Percentiles rank a stretch among this genome's conserved stretches.
Evolutionary conservation across 2,888 invertebrate species (phyloP).

Genomic region (Himalopsyche japonica): DNA sequence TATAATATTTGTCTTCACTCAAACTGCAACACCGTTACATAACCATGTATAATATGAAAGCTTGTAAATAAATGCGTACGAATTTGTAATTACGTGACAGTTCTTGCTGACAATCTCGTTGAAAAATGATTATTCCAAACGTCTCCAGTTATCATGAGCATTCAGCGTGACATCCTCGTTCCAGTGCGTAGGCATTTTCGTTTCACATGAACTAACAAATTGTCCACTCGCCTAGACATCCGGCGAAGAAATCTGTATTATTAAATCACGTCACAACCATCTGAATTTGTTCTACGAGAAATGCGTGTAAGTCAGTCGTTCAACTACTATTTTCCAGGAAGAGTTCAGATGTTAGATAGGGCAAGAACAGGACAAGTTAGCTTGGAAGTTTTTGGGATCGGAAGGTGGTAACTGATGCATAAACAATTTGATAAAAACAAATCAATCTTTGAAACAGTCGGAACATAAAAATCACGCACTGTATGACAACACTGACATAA

Average conservation of each 20-base stretch:
- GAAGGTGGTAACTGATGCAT: no score
- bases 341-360: no score
- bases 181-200: not conserved
- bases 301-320: no score
- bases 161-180: not conserved
- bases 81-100: not conserved
- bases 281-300: not conserved
- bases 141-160: not conserved
- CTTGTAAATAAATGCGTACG: not conserved
- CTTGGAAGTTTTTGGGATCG: not conserved
- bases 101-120: not conserved
- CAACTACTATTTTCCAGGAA: no score
- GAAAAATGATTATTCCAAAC: not conserved
- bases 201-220: not conserved
- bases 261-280: not conserved
- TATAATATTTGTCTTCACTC: no score
- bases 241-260: not conserved
- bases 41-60: not conserved
- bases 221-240: not conserved
- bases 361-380: no score
- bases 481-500: not conserved
- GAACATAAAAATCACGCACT: not conserved
- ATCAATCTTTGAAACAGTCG: not conserved
- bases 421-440: no score
- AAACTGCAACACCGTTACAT: not conserved